Conservation (phyloP, 2,113 vertebrate genomes). For the Pelmatolapia mariae region DNA sequence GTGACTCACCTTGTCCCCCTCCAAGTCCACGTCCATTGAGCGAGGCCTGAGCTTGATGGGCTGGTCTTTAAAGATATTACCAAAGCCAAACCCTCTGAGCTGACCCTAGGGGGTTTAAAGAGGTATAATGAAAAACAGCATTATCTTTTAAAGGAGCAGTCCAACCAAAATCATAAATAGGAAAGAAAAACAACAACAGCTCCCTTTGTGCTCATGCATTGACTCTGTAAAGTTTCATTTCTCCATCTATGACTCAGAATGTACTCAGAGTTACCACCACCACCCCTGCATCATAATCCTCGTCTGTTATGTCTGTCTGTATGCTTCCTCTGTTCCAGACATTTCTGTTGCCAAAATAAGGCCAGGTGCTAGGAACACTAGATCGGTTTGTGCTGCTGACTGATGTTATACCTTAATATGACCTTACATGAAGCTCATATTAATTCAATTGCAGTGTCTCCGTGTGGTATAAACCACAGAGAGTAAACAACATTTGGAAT, state of each 20-base stretch:
- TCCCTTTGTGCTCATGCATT: fast-evolving
- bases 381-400: background rate
- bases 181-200: background rate
- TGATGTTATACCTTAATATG: background rate
- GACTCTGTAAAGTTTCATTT: background rate
- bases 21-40: conserved; percentile 87
- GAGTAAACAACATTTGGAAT: background rate
- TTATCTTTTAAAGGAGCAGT: background rate
- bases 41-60: conserved; percentile 93
- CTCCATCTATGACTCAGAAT: background rate
- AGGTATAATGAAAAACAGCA: background rate
- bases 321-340: background rate
- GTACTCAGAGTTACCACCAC: background rate
- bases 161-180: background rate
- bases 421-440: background rate
- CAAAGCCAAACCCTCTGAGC: conserved; percentile 93
- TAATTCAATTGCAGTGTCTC: background rate
- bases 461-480: background rate
- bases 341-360: background rate
- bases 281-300: background rate
- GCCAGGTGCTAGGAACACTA: background rate
- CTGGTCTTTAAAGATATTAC: conserved; percentile 98
- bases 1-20: conserved; percentile 83
- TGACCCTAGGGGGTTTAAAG: background rate
- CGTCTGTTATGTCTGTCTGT: background rate